Evolutionary conservation across 2,888 invertebrate species (phyloP).

Genomic region (Pammene fasciana): DNA sequence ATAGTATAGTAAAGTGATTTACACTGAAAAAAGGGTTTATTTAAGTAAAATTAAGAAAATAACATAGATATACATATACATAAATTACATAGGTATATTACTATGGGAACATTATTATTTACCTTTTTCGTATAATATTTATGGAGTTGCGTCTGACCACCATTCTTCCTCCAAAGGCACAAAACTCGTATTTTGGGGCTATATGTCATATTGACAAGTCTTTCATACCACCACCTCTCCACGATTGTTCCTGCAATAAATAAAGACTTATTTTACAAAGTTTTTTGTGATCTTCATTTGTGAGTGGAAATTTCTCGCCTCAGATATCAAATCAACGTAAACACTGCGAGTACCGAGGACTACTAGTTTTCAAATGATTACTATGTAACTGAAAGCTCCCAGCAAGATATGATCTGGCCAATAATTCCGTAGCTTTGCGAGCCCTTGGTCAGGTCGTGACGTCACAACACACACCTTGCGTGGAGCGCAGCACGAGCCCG

Average conservation of each 20-base stretch:
- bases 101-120: constrained; percentile 36
- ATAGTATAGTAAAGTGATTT: constrained; percentile 99
- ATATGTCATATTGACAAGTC: constrained; percentile 99
- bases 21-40: constrained; percentile 86
- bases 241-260: constrained; percentile 91
- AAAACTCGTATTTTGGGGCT: constrained; percentile 99
- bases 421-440: too few relatives aligned
- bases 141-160: constrained; percentile 96
- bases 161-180: constrained; percentile 98
- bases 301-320: too few relatives aligned
- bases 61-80: neutral
- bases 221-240: constrained; percentile 99
- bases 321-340: too few relatives aligned
- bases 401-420: too few relatives aligned
- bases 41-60: constrained; percentile 22
- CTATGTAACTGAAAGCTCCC: too few relatives aligned
- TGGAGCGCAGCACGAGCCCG: too few relatives aligned
- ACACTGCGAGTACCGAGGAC: too few relatives aligned
- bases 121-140: constrained; percentile 99
- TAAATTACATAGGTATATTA: neutral
- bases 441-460: too few relatives aligned
- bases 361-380: too few relatives aligned
- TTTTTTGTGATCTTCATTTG: too few relatives aligned
- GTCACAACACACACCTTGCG: too few relatives aligned
- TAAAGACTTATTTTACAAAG: too few relatives aligned